These are phyloP conservation scores for Mizuhopecten yessoensis DNA, from an alignment of 1,140 invertebrate species.

Conservation along the genomic window DNA sequence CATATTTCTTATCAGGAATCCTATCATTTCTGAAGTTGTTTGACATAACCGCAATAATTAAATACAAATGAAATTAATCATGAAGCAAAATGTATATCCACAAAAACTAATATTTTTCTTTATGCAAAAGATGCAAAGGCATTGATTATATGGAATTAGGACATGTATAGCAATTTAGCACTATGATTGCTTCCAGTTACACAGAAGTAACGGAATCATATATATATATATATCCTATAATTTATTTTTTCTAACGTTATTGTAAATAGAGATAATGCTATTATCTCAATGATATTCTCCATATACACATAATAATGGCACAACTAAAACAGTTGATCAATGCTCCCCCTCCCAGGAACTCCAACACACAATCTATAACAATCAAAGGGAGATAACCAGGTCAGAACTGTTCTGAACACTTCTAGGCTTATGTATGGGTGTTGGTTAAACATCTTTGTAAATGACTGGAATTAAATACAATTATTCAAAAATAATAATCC, in stretches of 20 bases:
- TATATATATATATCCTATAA: constrained; percentile 35
- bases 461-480: constrained; percentile 11
- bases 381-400: not conserved
- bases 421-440: not conserved
- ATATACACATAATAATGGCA: constrained; percentile 39
- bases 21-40: not conserved
- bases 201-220: not conserved
- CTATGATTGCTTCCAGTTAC: not conserved
- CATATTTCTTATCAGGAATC: too few relatives aligned
- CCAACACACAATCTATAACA: not conserved
- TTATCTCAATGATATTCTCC: not conserved
- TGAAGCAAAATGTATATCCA: not conserved
- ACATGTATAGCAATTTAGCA: constrained; percentile 5
- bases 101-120: not conserved
- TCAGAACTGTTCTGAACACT: not conserved
- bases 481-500: constrained; percentile 1
- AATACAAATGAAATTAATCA: not conserved
- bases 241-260: not conserved
- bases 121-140: constrained; percentile 24
- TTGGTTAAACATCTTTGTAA: not conserved
- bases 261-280: not conserved
- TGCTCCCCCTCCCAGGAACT: not conserved
- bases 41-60: not conserved
- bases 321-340: not conserved
- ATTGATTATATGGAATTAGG: not conserved